Evolutionary conservation across 2,888 invertebrate genomes (phyloP).

Genomic region (Scaptomyza parva): DNA sequence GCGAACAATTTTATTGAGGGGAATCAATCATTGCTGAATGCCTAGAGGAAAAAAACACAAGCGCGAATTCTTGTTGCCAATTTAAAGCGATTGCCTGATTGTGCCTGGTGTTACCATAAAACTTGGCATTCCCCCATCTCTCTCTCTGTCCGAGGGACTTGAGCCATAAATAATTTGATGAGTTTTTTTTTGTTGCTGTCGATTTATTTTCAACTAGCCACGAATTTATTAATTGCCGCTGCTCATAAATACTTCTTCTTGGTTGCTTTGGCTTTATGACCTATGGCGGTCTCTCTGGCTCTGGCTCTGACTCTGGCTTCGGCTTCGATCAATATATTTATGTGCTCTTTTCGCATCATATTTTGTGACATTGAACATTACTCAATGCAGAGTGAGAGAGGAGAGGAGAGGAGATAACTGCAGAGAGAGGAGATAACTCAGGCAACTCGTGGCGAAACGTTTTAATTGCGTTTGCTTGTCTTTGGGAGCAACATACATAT

Average conservation of each 20-base stretch:
- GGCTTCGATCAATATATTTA: conserved; percentile 25
- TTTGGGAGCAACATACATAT: conserved; percentile 35
- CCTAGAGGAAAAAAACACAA: conserved; percentile 48
- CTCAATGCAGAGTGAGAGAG: conserved; percentile 65
- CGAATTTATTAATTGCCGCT: conserved; percentile 82
- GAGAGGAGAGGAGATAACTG: no score
- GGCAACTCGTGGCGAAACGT: conserved; percentile 57
- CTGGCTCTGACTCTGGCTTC: background rate
- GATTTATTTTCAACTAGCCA: conserved; percentile 71
- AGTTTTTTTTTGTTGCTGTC: conserved; percentile 29
- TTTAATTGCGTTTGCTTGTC: conserved; percentile 46
- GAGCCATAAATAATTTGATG: conserved; percentile 61
- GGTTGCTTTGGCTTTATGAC: conserved; percentile 73
- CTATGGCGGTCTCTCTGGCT: conserved; percentile 56
- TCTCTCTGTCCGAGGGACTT: background rate
- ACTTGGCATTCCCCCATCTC: conserved; percentile 7
- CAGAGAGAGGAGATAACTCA: conserved; percentile 38
- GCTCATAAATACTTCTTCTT: conserved; percentile 77
- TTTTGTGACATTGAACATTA: conserved; percentile 75
- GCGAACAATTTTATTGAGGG: conserved; percentile 53
- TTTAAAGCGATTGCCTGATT: conserved; percentile 46
- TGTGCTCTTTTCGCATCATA: conserved; percentile 68
- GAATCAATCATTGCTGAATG: conserved; percentile 62
- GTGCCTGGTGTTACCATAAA: conserved; percentile 57
- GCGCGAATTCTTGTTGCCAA: conserved; percentile 49